phyloP scores from a whole-genome alignment of 2,797 vertebrate genomes.

The Nyctalus aviator region DNA sequence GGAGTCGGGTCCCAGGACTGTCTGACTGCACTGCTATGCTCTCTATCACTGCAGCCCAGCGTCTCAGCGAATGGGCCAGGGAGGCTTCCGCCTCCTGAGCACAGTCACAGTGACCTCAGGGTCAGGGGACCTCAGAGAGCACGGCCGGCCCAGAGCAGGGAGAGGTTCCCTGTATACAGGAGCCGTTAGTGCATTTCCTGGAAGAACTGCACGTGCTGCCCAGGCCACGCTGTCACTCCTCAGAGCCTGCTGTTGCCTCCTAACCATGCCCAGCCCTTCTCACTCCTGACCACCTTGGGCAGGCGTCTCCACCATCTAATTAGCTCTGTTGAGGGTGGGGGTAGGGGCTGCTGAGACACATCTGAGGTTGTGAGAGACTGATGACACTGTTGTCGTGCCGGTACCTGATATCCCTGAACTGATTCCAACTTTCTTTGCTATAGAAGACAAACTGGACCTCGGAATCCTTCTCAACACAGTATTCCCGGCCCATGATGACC shows the following conservation, averaged over 20 bases:
- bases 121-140: rapidly evolving
- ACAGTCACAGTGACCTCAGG: not conserved
- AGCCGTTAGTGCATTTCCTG: rapidly evolving
- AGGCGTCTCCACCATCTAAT: not conserved
- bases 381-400: too few species aligned
- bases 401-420: not conserved
- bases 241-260: not conserved
- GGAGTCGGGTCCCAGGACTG: not conserved
- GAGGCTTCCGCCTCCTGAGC: not conserved
- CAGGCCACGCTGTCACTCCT: not conserved
- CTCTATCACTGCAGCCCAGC: not conserved
- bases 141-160: not conserved
- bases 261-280: not conserved
- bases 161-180: too few species aligned
- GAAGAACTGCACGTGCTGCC: not conserved
- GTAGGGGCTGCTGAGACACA: not conserved
- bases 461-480: not conserved
- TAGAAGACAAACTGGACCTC: not conserved
- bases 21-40: not conserved
- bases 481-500: not conserved
- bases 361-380: not conserved
- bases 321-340: not conserved
- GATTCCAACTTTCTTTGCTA: not conserved
- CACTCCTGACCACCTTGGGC: too few species aligned
- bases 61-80: not conserved